Evolutionary conservation across 2,113 vertebrate species (phyloP), one percentile per base, ranked within the genome.

Genomic region (Chaetura pelagica): DNA sequence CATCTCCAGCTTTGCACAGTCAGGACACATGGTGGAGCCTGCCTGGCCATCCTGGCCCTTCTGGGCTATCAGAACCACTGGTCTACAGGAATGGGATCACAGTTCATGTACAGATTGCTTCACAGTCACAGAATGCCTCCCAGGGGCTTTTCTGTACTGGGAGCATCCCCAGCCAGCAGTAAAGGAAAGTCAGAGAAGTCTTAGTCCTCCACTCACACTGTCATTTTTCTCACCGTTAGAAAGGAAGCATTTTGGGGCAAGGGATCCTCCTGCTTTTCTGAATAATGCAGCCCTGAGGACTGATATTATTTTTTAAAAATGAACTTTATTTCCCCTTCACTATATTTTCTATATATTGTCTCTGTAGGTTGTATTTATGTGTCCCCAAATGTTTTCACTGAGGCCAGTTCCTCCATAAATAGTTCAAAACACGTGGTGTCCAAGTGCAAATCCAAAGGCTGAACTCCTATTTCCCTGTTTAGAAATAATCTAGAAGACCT

Each of bases 31-130:
- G 0, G 6, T 11, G 15, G 40, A 82, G 14, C 27, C 51, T 71
- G 15, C 15, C n/a, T 26, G 48, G 18, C 30, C 40, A 34, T 61
- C 42, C 30, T 6, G 6, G 35, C 9, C 13, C 52, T 62, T 19
- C 49, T 35, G 32, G 49, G 32, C 49, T 84, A 16, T 44, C 22
- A 38, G 34, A 72, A 22, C 20, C 40, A 7, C 23, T 17, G 55
- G 29, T 69, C 32, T 0, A 0, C 34, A 20, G 46, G 32, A 23
- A 26, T 2, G 1, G 18, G n/a, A 26, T 22, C 19, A 44, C 19
- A 49, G 40, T 24, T 68, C 32, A 5, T 38, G 48, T 12, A 34
- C 29, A 52, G 49, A 6, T 89, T 69, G 16, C 49, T 58, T 83
- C 54, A 57, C 57, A 15, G 10, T 34, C 81, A 93, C 17, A 23